Base-by-base conservation (phyloP, 2,888 invertebrate genomes). In the Microctonus hyperodae region DNA sequence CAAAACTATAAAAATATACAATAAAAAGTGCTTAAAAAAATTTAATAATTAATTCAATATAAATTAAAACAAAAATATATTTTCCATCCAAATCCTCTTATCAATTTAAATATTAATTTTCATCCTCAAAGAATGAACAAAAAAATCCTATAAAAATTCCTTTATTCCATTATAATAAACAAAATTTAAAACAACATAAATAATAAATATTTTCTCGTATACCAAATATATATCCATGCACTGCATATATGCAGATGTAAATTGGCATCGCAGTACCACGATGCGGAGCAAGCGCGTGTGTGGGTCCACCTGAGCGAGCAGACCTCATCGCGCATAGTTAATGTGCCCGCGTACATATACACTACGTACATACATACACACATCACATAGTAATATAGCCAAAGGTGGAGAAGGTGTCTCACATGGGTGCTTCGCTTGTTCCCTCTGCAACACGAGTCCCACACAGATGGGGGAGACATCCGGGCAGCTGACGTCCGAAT, bases 401-500 rank as follows among this genome's bases (percentile, higher is more conserved):
- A 44, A 44, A 44, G 44, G 44, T 44, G 44, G 44, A 81, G 81
- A 82, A 82, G 82, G 82, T 81, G 83, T 83, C 83, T 83, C 83
- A 83, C 83, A 82, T 83, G 83, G 83, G 79, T 83, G 83, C 81
- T 78, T 78, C 82, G 80, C 78, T 48, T 67, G 69, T 80, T 78
- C 78, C 78, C 81, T 70, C 72, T 79, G 78, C 80, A 81, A 80
- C 81, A 64, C 69, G 69, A 68, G 67, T 69, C 69, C 69, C 72
- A 78, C 79, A 80, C 79, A 82, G 80, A 83, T 82, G 82, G 83
- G 83, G 83, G 83, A 82, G 83, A 83, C 82, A 83, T 83, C 83
- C 83, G 83, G 83, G 83, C 83, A 83, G 83, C 83, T 83, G 83
- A 83, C 83, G 83, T 81, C 79, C 70, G 77, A 81, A 80, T 79